phyloP scores from a whole-genome alignment of 2,888 invertebrate genomes.

The Machimus atricapillus region DNA sequence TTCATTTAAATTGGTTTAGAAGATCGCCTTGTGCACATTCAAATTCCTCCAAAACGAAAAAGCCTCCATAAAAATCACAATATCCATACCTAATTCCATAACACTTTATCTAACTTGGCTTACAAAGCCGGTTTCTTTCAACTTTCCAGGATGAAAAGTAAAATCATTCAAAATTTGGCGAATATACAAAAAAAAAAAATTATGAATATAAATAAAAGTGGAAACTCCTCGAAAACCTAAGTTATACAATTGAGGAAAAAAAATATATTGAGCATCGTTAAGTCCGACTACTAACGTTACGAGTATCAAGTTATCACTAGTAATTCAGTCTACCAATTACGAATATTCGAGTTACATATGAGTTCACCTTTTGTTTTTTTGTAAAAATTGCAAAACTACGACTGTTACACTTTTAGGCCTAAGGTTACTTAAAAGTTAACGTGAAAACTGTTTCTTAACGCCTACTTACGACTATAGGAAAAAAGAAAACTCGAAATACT shows the following conservation, averaged over 20 bases:
- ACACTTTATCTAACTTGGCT: neutral
- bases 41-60: neutral
- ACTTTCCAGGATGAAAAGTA: neutral
- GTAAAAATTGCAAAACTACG: conserved; percentile 37
- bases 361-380: conserved; percentile 14
- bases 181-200: neutral
- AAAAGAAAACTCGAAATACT: conserved; percentile 5
- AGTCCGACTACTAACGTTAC: neutral
- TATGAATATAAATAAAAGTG: neutral
- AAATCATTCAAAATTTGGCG: neutral
- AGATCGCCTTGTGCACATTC: neutral
- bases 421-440: conserved; percentile 22
- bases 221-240: neutral
- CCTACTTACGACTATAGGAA: conserved; percentile 23
- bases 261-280: neutral
- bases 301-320: conserved; percentile 24
- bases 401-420: conserved; percentile 30
- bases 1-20: neutral
- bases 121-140: neutral
- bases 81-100: neutral
- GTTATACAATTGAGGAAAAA: neutral
- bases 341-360: conserved; percentile 13
- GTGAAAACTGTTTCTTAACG: conserved; percentile 20
- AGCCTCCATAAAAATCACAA: neutral
- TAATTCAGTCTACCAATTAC: conserved; percentile 39